These are phyloP conservation scores for Rhinoptilus africanus DNA, from an alignment of 2,113 vertebrate genomes.

Conservation along the genomic window DNA sequence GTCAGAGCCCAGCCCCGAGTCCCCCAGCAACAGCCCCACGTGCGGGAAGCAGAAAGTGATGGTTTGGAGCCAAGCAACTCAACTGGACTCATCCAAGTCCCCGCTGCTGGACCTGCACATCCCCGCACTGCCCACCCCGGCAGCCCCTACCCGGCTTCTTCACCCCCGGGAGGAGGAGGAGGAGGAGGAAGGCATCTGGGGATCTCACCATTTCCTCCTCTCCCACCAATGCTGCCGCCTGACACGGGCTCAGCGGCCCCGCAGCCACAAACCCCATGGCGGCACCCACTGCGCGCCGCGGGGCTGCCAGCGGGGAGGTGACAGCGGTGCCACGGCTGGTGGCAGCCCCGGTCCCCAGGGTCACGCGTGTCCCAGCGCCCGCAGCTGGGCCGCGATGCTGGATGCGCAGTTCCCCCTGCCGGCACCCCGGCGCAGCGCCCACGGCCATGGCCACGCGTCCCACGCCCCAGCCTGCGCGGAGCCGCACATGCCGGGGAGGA, in stretches of 20 bases:
- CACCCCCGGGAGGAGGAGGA: neutral
- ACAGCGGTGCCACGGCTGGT: neutral
- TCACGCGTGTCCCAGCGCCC: neutral
- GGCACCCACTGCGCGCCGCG: accelerated
- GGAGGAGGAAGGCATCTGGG: neutral
- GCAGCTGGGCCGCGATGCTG: accelerated
- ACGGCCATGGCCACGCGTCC: accelerated
- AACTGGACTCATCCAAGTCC: accelerated
- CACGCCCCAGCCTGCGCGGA: neutral
- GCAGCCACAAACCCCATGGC: accelerated
- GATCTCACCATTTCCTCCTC: neutral
- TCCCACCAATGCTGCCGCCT: neutral
- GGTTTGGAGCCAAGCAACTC: neutral
- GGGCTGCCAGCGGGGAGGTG: neutral
- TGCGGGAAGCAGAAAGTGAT: neutral
- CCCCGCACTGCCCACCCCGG: accelerated
- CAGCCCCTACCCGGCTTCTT: neutral
- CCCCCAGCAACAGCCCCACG: neutral
- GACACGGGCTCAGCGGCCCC: accelerated
- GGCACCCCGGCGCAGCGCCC: neutral
- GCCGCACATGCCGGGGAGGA: accelerated
- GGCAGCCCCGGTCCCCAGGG: neutral
- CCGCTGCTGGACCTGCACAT: neutral
- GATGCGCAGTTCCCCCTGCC: neutral
- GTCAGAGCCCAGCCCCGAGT: neutral